phyloP scores from a whole-genome alignment of 2,797 vertebrate genomes.

The Pteronotus mesoamericanus region DNA sequence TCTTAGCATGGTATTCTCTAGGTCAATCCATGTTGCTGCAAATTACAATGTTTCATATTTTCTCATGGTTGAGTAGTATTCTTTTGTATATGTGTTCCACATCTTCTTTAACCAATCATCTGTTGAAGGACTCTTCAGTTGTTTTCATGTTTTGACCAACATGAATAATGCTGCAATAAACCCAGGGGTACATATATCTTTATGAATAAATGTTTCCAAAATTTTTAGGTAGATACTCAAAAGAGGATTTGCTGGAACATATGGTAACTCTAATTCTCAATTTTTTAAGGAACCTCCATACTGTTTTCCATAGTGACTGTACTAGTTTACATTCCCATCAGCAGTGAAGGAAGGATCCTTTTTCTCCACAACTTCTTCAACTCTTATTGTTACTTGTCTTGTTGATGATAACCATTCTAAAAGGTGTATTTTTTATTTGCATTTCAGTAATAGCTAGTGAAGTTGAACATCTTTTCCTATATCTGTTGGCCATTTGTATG shows the following conservation, averaged over 20 bases:
- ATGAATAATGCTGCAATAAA: background rate
- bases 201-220: background rate
- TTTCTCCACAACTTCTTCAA: background rate
- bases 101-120: background rate
- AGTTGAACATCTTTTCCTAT: background rate
- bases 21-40: background rate
- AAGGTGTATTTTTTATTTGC: background rate
- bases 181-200: background rate
- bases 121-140: background rate
- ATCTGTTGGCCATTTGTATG: background rate
- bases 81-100: background rate
- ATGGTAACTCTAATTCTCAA: background rate
- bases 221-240: background rate
- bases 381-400: background rate
- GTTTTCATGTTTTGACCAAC: background rate
- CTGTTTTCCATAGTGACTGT: background rate
- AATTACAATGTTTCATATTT: background rate
- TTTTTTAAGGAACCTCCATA: background rate
- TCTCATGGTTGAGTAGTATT: background rate
- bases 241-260: background rate
- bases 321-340: background rate
- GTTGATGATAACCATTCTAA: background rate
- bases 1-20: background rate
- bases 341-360: background rate
- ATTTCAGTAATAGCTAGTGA: background rate